These are phyloP conservation scores for Antechinus stuartii DNA, from an alignment of 2,113 vertebrate species.

Conservation along the genomic window DNA sequence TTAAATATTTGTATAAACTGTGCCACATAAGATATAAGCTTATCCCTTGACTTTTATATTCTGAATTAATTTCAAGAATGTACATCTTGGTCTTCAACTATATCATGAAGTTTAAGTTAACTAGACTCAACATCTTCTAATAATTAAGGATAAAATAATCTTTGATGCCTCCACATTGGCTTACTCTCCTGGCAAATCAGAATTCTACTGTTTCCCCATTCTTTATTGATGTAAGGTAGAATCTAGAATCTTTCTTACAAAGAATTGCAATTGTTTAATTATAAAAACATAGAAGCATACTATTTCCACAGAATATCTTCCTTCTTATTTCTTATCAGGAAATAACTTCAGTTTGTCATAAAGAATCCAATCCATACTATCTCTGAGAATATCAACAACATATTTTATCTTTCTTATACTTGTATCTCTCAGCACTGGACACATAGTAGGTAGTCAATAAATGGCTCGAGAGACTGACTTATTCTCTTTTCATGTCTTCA, in stretches of 20 bases:
- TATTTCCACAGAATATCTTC: not conserved
- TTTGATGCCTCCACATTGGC: not conserved
- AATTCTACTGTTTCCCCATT: accelerated
- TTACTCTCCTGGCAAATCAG: not conserved
- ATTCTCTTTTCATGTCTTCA: not conserved
- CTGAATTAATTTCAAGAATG: too few species aligned
- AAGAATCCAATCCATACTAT: not conserved
- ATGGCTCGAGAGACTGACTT: not conserved
- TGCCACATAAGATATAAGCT: too few species aligned
- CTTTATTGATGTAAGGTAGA: not conserved
- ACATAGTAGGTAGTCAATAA: not conserved
- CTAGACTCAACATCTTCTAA: too few species aligned
- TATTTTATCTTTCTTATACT: not conserved
- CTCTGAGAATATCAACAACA: not conserved
- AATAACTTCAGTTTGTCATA: not conserved
- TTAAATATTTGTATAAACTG: too few species aligned
- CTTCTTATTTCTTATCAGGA: not conserved
- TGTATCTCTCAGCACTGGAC: not conserved
- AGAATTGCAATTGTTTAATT: conserved; percentile 17
- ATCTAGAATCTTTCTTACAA: conserved; percentile 17
- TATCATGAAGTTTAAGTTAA: too few species aligned
- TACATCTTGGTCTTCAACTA: too few species aligned
- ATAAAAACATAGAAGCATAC: not conserved
- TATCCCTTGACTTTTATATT: too few species aligned
- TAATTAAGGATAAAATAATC: not conserved